Evolutionary conservation across 2,113 vertebrate species (phyloP).

Genomic region (Microtus oregoni): DNA sequence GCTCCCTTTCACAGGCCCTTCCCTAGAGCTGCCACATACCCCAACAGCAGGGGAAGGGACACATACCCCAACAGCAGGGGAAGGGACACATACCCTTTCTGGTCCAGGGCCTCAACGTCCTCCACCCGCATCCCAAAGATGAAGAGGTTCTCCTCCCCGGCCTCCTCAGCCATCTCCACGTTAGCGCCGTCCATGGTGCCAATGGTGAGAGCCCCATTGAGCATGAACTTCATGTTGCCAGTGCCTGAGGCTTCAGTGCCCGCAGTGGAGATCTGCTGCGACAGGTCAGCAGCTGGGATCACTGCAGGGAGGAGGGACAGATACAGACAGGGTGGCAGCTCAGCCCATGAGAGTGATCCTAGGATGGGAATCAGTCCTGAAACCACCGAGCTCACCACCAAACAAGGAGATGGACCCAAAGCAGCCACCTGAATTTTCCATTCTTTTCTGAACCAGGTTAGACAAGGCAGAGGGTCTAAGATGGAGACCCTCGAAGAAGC

Average conservation of each 20-base stretch:
- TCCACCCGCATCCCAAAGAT: conserved; percentile 94
- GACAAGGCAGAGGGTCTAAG: neutral
- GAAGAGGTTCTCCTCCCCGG: conserved; percentile 93
- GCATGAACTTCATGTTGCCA: conserved; percentile 97
- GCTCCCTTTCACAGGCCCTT: neutral
- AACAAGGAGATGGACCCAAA: neutral
- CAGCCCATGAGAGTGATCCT: neutral
- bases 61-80: accelerated
- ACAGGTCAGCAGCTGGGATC: conserved; percentile 93
- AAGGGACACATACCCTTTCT: conserved; percentile 86
- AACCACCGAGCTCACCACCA: neutral
- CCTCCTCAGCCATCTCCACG: conserved; percentile 95
- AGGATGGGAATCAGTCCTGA: neutral
- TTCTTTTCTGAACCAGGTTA: neutral
- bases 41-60: neutral
- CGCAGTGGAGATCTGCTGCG: conserved; percentile 95
- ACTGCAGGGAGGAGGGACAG: conserved; percentile 83
- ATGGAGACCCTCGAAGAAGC: neutral
- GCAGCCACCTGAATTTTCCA: neutral
- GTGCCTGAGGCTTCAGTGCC: conserved; percentile 95
- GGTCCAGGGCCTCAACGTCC: conserved; percentile 91
- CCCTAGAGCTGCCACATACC: conserved; percentile 70
- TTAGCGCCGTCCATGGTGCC: conserved; percentile 95
- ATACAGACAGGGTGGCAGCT: neutral
- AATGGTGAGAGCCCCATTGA: conserved; percentile 94